Percentiles rank a stretch among this genome's conserved stretches.
These are phyloP conservation scores for Lepidocyrtinus sp. DNA, from an alignment of 2,888 invertebrate species.

Conservation along the genomic window DNA sequence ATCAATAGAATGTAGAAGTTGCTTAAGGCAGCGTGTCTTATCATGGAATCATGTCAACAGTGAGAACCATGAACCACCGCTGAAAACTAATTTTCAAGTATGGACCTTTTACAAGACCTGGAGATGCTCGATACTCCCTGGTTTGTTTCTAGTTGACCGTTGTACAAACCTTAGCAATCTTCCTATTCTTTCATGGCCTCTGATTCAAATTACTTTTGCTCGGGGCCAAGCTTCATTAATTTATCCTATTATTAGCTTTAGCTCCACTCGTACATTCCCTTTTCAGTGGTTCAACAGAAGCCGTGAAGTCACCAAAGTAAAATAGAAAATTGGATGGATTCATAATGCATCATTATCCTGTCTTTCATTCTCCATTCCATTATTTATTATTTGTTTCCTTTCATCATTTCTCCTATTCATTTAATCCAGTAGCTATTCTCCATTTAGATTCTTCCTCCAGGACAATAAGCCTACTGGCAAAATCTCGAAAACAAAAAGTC, in stretches of 20 bases:
- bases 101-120: no score
- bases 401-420: neutral
- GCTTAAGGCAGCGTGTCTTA: neutral
- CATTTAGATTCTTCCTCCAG: neutral
- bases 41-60: neutral
- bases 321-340: conserved; percentile 9
- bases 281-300: neutral
- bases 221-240: conserved; percentile 1
- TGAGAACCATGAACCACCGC: neutral
- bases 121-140: no score
- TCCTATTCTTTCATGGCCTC: neutral
- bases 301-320: conserved; percentile 2
- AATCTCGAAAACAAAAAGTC: neutral
- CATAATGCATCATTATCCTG: conserved; percentile 18
- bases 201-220: conserved; percentile 5
- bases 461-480: conserved; percentile 9
- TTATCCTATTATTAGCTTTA: conserved; percentile 7
- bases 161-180: neutral
- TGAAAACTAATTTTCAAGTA: neutral
- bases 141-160: neutral
- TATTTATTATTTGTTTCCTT: neutral
- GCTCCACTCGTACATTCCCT: neutral
- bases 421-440: neutral
- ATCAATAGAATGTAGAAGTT: neutral
- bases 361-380: neutral